Base-by-base conservation (phyloP, 2,797 vertebrate genomes). In the Dipus sagitta region DNA sequence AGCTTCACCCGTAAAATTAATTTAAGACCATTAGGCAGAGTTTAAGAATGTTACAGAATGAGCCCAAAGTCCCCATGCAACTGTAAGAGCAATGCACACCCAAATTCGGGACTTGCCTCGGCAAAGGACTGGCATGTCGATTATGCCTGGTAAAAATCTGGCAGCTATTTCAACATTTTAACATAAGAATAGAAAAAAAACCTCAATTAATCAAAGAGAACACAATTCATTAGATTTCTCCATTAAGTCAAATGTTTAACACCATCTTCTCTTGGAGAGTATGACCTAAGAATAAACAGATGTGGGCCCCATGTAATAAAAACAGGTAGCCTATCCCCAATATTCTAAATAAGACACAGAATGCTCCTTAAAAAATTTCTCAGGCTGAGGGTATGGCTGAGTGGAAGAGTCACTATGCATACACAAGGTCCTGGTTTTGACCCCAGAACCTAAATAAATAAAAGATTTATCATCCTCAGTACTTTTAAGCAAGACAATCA, bases 1-100 rank as follows among this genome's bases (percentile, higher is more conserved):
- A 98, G 94, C 68, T 97, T 98, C 91, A 97, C 95, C 96, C 95
- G 90, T 96, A 91, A 97, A 98, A 98, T 97, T 96, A 86, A 96
- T 94, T 86, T 21, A 67, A 97, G 96, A 97, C 74, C 81, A 95
- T 95, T 93, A 97, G 85, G 64, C 93, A 85, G 85, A 87, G 97
- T 95, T 96, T 97, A 97, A 94, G 92, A 90, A 83, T 28, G 26
- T 88, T 94, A 86, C 67, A 97, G 92, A 97, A 94, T 96, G 96
- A 97, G 92, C 94, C 95, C 96, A 92, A 96, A 90, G 93, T 96
- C 93, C 96, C 94, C 96, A 94, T 60, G 87, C 92, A 81, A 86
- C 60, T 34, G 65, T 6, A 17, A 88, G 68, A 77, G 87, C 74
- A 94, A 80, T 10, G 64, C 93, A 67, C 28, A 72, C 54, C 70